Evolutionary conservation across 2,888 invertebrate genomes (phyloP).

Genomic region (Galerucella calmariensis): DNA sequence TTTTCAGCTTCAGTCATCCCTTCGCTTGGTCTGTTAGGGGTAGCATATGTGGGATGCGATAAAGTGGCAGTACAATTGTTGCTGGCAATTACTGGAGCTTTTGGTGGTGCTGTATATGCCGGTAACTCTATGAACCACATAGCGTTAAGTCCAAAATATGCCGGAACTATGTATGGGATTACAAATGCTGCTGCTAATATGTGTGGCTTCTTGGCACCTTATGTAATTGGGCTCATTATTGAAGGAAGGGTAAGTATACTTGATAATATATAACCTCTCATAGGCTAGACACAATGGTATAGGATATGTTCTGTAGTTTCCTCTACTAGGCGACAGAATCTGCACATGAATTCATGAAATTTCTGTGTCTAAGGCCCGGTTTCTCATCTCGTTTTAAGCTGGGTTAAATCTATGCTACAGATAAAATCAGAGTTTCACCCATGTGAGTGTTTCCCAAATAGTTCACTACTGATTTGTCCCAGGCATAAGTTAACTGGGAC

Average conservation of each 20-base stretch:
- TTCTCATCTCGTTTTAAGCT: too few species aligned
- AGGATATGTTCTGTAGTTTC: too few species aligned
- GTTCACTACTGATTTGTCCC: too few species aligned
- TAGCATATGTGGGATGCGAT: slow-evolving; percentile 84
- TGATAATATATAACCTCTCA: too few species aligned
- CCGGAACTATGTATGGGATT: slow-evolving; percentile 86
- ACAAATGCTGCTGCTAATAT: slow-evolving; percentile 86
- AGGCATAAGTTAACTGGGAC: too few species aligned
- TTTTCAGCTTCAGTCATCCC: slow-evolving; percentile 75
- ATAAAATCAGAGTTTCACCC: too few species aligned
- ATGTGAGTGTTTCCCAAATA: too few species aligned
- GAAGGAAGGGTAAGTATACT: slow-evolving; percentile 72
- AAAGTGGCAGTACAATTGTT: slow-evolving; percentile 76
- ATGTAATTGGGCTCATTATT: slow-evolving; percentile 79
- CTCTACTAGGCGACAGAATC: too few species aligned
- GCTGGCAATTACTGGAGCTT: slow-evolving; percentile 77
- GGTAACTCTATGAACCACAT: slow-evolving; percentile 89
- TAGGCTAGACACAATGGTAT: too few species aligned
- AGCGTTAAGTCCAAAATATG: slow-evolving; percentile 82
- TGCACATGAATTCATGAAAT: too few species aligned
- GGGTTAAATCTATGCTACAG: too few species aligned
- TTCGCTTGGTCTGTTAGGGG: slow-evolving; percentile 79
- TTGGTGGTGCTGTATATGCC: slow-evolving; percentile 82
- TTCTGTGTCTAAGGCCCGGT: too few species aligned
- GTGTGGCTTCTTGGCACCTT: slow-evolving; percentile 86